Conservation (phyloP, 2,888 invertebrate genomes). For the Tupiocoris notatus region DNA sequence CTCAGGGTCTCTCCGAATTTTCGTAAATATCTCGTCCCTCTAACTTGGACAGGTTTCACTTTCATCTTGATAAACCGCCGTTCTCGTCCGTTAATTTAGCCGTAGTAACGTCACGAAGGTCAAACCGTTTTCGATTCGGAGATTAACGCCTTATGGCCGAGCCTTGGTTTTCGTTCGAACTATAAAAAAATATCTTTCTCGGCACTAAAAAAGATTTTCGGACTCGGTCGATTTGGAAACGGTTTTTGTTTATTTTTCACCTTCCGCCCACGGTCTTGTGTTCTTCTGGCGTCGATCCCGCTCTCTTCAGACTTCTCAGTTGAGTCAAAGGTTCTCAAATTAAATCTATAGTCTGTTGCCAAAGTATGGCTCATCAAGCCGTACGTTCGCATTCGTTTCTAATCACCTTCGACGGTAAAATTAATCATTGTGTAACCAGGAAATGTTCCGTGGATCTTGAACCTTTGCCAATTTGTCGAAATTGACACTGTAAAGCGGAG, state of each 20-base stretch:
- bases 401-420: background rate
- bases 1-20: too few relatives aligned
- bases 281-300: conserved; percentile 20
- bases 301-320: background rate
- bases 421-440: background rate
- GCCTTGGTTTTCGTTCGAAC: background rate
- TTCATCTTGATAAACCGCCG: background rate
- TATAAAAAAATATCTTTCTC: background rate
- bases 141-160: too few relatives aligned
- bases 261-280: background rate
- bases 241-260: conserved; percentile 28
- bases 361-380: too few relatives aligned
- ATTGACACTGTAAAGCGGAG: too few relatives aligned
- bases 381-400: too few relatives aligned
- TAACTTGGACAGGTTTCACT: background rate
- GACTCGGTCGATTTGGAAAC: conserved; percentile 30
- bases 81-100: background rate
- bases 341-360: conserved; percentile 13
- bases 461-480: too few relatives aligned
- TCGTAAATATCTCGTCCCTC: background rate
- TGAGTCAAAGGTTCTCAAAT: conserved; percentile 31
- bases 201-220: background rate
- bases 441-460: too few relatives aligned
- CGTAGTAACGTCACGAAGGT: background rate
- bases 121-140: background rate